Evolutionary conservation across 2,888 invertebrate species (phyloP).

Genomic region (Synanthedon myopaeformis): DNA sequence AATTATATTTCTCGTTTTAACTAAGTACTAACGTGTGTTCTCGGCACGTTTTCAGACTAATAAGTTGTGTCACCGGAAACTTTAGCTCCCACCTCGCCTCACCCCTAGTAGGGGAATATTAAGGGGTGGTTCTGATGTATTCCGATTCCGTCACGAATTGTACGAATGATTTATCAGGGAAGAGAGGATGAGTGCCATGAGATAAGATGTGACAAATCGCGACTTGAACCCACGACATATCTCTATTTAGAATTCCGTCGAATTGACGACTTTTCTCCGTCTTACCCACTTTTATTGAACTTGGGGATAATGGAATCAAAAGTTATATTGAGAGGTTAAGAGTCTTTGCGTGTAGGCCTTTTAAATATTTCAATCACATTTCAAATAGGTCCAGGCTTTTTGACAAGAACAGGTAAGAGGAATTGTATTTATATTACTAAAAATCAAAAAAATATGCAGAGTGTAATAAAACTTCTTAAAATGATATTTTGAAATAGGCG

Average conservation of each 20-base stretch:
- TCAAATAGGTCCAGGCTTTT: too few species aligned
- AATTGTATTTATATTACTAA: too few species aligned
- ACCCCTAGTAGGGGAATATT: conserved; percentile 6
- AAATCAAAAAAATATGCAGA: too few species aligned
- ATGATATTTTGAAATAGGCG: too few species aligned
- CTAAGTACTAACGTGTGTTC: conserved; percentile 2
- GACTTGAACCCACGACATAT: conserved; percentile 22
- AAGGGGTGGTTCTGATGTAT: conserved; percentile 21
- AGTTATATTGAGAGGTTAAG: conserved; percentile 15
- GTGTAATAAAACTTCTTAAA: too few species aligned
- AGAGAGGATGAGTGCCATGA: conserved; percentile 20
- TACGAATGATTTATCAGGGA: conserved; percentile 38
- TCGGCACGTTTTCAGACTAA: conserved; percentile 9
- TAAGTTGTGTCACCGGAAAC: conserved; percentile 27
- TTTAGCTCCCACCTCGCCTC: conserved; percentile 10
- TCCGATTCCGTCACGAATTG: conserved; percentile 29
- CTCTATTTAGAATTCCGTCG: conserved; percentile 18
- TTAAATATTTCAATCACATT: too few species aligned
- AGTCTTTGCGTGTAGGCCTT: conserved; percentile 5
- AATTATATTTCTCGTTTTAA: too few species aligned
- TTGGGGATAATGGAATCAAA: conserved; percentile 25
- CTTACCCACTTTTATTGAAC: conserved; percentile 9
- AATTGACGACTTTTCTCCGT: conserved; percentile 12
- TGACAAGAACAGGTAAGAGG: too few species aligned
- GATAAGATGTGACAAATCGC: conserved; percentile 44